Base-by-base conservation (phyloP, 64 coral and sea anemone species). In the Anthopleura sola region DNA sequence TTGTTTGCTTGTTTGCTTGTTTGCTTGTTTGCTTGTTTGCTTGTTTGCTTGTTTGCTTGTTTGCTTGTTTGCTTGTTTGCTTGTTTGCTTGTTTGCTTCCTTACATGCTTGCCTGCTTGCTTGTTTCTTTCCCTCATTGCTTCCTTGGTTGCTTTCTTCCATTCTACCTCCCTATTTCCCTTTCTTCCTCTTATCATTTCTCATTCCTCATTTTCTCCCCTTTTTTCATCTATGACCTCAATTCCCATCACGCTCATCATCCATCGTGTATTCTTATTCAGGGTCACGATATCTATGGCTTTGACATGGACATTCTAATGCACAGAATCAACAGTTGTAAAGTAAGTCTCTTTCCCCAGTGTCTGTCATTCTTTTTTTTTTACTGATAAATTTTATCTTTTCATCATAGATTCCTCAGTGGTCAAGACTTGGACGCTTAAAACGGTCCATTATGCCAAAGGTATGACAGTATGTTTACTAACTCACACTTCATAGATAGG, bases 281-380 rank as follows among this genome's bases (percentile, higher is more conserved):
- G 68, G 80, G 91, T 85, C 91, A 84, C 66, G 97, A 99, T 37
- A 94, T 99, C 36, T 91, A 86, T 33, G 87, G 86, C 2, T 99
- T 99, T 85, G 97, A 99, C 85, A 85, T 99, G 24, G 93, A 99
- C 81, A 60, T 99, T 84, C 79, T 99, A 11, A 83, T 99, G 39
- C 97, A 99, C 53, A 91, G 97, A 86, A 99, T 99, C 14, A 99
- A 90, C 84, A 64, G 60, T 81, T 99, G 97, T 44, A 99, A 99
- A 86, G 97, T 98, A 79, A 51, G 47, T 69, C 11, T 7, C 2
- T 2, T 44, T 44, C 39, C 7, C 39, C 39, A 44, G 39, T 3
- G 7, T 44, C 39, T 3, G 7, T 3, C 7, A 44, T 44, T 44
- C 39, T 7, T 7, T 44, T 44, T 44, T 44, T 7, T 44, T 7